Percentiles rank a stretch among this genome's conserved stretches.
phyloP scores from a whole-genome alignment of 2,113 vertebrate species.

The Pungitius pungitius region DNA sequence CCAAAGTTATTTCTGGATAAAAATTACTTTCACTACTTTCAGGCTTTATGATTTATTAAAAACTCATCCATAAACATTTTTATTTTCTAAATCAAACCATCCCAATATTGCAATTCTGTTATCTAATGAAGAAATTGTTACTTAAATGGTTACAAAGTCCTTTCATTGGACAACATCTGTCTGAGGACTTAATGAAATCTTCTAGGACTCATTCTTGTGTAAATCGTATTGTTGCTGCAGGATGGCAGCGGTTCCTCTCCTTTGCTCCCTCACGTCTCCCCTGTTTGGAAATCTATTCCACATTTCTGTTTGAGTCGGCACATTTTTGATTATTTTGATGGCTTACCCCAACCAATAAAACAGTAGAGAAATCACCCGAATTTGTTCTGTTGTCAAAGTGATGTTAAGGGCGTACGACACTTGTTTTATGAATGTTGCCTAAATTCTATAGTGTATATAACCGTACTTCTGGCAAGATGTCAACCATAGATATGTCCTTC shows the following conservation, averaged over 20 bases:
- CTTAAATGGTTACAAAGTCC: neutral
- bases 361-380: neutral
- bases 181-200: neutral
- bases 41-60: neutral
- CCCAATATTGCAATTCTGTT: neutral
- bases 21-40: too few species aligned
- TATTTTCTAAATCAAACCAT: neutral
- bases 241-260: neutral
- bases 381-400: conserved; percentile 3
- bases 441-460: neutral
- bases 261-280: neutral
- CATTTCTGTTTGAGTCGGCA: conserved; percentile 10
- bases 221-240: neutral
- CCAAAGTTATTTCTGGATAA: neutral
- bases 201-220: neutral
- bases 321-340: conserved; percentile 16
- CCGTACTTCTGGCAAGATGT: neutral
- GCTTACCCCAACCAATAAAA: neutral
- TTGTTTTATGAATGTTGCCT: conserved; percentile 1
- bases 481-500: neutral
- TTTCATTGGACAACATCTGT: neutral
- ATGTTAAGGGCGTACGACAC: neutral
- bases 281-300: neutral
- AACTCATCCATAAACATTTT: neutral
- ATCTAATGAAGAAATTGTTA: neutral